These are phyloP conservation scores for Sesamia inferens DNA, from an alignment of 2,888 invertebrate genomes.

Conservation along the genomic window DNA sequence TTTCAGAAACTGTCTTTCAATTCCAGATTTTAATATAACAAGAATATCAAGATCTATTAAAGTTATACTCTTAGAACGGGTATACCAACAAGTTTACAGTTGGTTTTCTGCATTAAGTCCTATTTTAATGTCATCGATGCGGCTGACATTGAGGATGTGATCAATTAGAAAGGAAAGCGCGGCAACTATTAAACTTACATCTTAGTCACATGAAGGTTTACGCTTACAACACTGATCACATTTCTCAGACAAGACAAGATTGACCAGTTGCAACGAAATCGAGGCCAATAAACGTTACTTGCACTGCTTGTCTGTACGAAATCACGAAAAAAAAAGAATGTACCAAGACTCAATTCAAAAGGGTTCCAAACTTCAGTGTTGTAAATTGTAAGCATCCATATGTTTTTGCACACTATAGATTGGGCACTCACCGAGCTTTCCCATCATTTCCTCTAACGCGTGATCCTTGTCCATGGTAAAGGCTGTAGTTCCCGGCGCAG, in stretches of 20 bases:
- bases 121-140: slow-evolving; percentile 41
- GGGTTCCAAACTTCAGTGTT: slow-evolving; percentile 50
- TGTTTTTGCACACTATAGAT: slow-evolving; percentile 66
- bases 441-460: slow-evolving; percentile 92
- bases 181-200: slow-evolving; percentile 57
- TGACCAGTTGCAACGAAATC: slow-evolving; percentile 67
- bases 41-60: slow-evolving; percentile 47
- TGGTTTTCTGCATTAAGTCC: slow-evolving; percentile 33
- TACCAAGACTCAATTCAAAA: slow-evolving; percentile 65
- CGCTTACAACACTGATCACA: slow-evolving; percentile 65
- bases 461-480: slow-evolving; percentile 91
- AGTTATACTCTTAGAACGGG: slow-evolving; percentile 17
- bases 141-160: slow-evolving; percentile 56
- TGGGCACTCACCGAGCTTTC: slow-evolving; percentile 90
- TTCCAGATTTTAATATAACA: slow-evolving; percentile 40
- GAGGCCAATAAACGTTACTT: slow-evolving; percentile 67
- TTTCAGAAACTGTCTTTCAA: slow-evolving; percentile 30
- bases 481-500: slow-evolving; percentile 51
- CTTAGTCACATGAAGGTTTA: slow-evolving; percentile 63
- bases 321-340: slow-evolving; percentile 60
- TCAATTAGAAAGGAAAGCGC: slow-evolving; percentile 71
- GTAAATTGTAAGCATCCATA: slow-evolving; percentile 69
- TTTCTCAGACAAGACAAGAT: slow-evolving; percentile 69
- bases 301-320: slow-evolving; percentile 53
- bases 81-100: slow-evolving; percentile 36